A percentile compares a stretch with the other conserved stretches of the same genome.
Conservation (phyloP, 2,797 vertebrate species). For the Rousettus madagascariensis region DNA sequence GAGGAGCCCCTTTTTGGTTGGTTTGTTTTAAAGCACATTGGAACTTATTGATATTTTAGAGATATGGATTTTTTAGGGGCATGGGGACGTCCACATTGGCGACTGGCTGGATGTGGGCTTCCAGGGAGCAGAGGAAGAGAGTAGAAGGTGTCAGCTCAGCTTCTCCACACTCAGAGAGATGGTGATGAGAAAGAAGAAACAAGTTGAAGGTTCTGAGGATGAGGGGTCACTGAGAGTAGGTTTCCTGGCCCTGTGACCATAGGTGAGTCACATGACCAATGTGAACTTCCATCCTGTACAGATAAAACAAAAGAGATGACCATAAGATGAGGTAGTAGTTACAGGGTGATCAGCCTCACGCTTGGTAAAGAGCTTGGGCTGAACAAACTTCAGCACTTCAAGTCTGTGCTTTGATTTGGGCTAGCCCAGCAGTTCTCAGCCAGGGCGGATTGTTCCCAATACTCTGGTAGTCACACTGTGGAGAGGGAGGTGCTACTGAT, state of each 20-base stretch:
- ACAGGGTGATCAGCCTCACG: fast-evolving
- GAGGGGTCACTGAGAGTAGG: background rate
- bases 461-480: background rate
- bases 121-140: background rate
- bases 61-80: background rate
- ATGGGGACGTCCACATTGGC: background rate
- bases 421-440: background rate
- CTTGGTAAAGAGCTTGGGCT: background rate
- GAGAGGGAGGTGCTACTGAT: background rate
- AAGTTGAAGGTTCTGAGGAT: background rate
- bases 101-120: background rate
- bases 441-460: background rate
- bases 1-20: background rate
- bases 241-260: background rate
- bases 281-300: background rate
- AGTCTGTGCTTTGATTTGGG: background rate
- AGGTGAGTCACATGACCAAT: background rate
- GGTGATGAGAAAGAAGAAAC: background rate
- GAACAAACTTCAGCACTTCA: background rate
- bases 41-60: background rate
- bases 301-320: background rate
- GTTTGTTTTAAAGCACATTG: background rate
- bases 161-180: background rate
- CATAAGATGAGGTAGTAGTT: background rate
- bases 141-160: background rate